These are phyloP conservation scores for Melieria omissa DNA, from an alignment of 2,888 invertebrate species.

Conservation along the genomic window DNA sequence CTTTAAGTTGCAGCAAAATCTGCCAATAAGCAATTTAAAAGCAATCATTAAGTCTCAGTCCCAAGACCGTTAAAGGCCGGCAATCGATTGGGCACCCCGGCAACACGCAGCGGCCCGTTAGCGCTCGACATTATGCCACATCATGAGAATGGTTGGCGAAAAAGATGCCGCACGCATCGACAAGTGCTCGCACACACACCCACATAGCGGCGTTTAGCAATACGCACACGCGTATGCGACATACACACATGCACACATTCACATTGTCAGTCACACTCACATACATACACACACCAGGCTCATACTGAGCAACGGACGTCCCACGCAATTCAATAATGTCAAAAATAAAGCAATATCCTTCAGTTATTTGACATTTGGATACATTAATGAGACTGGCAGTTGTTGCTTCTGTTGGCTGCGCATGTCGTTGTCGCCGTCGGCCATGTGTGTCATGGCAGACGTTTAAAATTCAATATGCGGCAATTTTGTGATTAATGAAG, in stretches of 20 bases:
- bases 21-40: no score
- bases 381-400: no score
- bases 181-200: slow-evolving; percentile 1
- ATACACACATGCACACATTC: neutral
- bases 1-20: no score
- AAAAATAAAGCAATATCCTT: neutral
- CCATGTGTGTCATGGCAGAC: neutral
- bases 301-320: neutral
- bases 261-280: neutral
- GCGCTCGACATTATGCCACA: no score
- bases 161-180: no score
- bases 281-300: neutral
- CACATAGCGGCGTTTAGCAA: neutral
- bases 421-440: neutral
- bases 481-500: slow-evolving; percentile 18
- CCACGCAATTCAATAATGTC: neutral
- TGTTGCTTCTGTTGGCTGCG: neutral
- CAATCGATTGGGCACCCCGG: neutral
- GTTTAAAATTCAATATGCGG: slow-evolving; percentile 21
- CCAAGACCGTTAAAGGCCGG: neutral
- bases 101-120: no score
- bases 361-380: no score
- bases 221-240: neutral
- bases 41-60: no score
- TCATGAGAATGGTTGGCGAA: no score